These are phyloP conservation scores for Paramormyrops kingsleyae DNA, from an alignment of 2,113 vertebrate genomes.

Conservation along the genomic window DNA sequence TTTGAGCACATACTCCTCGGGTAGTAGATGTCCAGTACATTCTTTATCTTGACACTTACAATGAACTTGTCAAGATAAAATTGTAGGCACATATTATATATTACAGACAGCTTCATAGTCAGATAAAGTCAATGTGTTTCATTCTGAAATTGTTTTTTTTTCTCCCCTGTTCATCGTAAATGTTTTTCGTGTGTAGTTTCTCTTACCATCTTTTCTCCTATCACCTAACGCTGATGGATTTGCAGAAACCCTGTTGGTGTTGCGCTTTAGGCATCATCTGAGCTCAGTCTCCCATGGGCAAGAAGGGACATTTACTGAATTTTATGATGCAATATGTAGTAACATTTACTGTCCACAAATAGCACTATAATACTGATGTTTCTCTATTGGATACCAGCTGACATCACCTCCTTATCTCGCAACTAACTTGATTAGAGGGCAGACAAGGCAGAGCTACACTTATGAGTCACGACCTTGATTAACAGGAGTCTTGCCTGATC, in stretches of 20 bases:
- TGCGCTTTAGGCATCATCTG: not conserved
- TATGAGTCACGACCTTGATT: not conserved
- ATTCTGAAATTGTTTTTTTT: not conserved
- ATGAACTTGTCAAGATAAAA: not conserved
- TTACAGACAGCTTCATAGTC: not conserved
- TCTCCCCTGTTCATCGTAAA: not conserved
- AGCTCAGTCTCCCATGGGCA: not conserved
- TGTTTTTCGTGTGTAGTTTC: not conserved
- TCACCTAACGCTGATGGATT: not conserved
- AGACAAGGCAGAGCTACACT: not conserved
- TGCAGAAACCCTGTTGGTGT: not conserved
- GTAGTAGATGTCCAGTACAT: not conserved
- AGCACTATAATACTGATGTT: not conserved
- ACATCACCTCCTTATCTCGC: not conserved
- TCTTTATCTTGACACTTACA: not conserved
- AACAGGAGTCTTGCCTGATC: not conserved
- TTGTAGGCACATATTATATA: not conserved
- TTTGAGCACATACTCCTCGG: not conserved
- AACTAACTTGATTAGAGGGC: not conserved
- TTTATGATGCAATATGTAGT: constrained; percentile 15
- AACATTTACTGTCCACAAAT: constrained; percentile 10
- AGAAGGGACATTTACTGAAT: constrained; percentile 4
- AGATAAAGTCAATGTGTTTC: not conserved
- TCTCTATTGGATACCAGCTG: not conserved
- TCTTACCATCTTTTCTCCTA: not conserved